A percentile compares a stretch with the other conserved stretches of the same genome.
Evolutionary conservation across 2,113 vertebrate species (phyloP).

Genomic region (Azemiops feae): DNA sequence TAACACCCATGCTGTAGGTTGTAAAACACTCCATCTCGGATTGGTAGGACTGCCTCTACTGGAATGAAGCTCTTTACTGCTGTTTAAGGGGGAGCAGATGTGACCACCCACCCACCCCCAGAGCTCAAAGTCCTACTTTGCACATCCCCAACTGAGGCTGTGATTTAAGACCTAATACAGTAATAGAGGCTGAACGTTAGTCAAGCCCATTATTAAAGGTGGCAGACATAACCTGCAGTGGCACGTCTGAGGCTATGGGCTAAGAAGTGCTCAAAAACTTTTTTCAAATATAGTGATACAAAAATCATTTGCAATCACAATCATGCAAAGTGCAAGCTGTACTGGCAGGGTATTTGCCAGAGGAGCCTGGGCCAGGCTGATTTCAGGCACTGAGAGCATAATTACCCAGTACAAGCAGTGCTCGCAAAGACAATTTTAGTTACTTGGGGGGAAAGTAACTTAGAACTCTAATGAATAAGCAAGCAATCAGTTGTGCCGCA

Average conservation of each 20-base stretch:
- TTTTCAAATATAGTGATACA: background rate
- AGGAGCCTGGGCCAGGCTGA: background rate
- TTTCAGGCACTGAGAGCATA: background rate
- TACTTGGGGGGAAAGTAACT: background rate
- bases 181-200: background rate
- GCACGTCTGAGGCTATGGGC: background rate
- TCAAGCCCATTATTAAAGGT: background rate
- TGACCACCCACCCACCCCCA: fast-evolving
- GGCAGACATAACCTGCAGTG: background rate
- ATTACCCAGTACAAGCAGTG: background rate
- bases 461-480: background rate
- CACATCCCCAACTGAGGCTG: background rate
- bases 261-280: background rate
- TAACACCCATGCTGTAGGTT: background rate
- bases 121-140: background rate
- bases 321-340: background rate
- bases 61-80: background rate
- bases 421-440: background rate
- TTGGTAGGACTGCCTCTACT: background rate
- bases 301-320: background rate
- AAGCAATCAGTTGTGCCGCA: background rate
- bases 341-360: background rate
- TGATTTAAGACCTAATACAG: background rate
- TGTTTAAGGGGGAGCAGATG: background rate
- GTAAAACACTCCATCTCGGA: background rate